These are phyloP conservation scores for Galagoides demidoff DNA, from an alignment of 2,797 vertebrate species.

Conservation along the genomic window DNA sequence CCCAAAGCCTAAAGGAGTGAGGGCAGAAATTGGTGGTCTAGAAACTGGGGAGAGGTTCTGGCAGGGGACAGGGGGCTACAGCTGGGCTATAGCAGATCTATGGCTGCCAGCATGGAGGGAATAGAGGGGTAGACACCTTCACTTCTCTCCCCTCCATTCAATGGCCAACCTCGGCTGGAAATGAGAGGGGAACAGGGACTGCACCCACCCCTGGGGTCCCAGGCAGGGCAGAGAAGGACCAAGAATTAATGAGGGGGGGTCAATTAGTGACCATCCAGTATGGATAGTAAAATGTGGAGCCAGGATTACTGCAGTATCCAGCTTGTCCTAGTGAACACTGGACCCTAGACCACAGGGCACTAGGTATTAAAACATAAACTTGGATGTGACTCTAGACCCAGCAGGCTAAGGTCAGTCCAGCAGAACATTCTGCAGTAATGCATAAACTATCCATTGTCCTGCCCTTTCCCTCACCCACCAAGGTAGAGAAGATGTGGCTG, in stretches of 20 bases:
- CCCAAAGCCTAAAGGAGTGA: not conserved
- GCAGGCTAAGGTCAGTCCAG: not conserved
- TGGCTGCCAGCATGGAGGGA: not conserved
- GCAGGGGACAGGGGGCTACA: not conserved
- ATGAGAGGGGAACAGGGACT: not conserved
- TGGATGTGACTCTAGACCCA: not conserved
- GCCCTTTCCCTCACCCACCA: not conserved
- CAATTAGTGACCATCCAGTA: not conserved
- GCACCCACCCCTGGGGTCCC: not conserved
- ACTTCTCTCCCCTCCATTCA: not conserved
- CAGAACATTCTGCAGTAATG: not conserved
- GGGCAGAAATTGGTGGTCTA: not conserved
- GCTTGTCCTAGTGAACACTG: not conserved
- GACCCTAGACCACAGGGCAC: not conserved
- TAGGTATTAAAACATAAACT: not conserved
- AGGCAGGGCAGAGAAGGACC: not conserved
- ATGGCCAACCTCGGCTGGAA: not conserved
- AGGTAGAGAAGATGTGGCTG: not conserved
- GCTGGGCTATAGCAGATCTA: not conserved
- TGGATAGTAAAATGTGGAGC: not conserved
- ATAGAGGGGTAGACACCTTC: not conserved
- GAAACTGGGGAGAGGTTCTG: not conserved
- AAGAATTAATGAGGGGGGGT: not conserved
- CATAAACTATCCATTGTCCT: not conserved
- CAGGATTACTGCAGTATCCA: not conserved